A percentile compares a stretch with the other conserved stretches of the same genome.
Conservation (phyloP, 2,797 vertebrate species). For the Sarcoramphus papa region DNA sequence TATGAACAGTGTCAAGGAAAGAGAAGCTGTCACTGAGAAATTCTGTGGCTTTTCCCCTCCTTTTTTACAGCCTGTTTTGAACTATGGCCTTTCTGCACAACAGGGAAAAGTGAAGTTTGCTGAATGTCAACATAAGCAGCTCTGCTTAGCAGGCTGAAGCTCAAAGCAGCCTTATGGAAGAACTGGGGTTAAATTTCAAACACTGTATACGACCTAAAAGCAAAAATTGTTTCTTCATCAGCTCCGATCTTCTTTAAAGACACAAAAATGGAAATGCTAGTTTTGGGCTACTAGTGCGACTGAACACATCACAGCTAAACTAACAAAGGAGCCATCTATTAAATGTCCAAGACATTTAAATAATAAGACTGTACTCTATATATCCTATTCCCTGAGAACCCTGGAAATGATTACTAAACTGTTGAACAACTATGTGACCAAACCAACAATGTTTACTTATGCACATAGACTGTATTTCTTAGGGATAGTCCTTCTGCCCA, state of each 20-base stretch:
- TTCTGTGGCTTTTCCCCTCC: neutral
- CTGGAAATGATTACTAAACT: constrained; percentile 34
- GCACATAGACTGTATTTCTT: neutral
- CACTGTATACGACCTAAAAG: neutral
- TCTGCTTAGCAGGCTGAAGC: constrained; percentile 22
- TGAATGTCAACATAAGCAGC: constrained; percentile 36
- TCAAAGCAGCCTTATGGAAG: neutral
- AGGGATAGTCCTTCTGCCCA: neutral
- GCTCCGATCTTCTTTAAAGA: neutral
- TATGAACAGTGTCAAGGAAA: constrained; percentile 33
- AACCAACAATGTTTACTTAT: neutral
- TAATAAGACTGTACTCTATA: constrained; percentile 11
- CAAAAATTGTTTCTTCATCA: neutral
- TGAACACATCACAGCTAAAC: neutral
- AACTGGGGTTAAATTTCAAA: constrained; percentile 21
- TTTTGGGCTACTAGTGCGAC: neutral
- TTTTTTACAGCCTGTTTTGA: constrained; percentile 30
- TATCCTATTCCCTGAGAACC: neutral
- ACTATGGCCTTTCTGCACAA: constrained; percentile 22
- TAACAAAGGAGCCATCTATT: constrained; percentile 35
- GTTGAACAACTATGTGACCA: neutral
- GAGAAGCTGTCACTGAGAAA: constrained; percentile 42
- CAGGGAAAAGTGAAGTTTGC: constrained; percentile 20
- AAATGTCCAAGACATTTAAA: constrained; percentile 29
- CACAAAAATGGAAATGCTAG: neutral